Base-by-base conservation (phyloP, 1,140 invertebrate species). In the Choristoneura fumiferana region DNA sequence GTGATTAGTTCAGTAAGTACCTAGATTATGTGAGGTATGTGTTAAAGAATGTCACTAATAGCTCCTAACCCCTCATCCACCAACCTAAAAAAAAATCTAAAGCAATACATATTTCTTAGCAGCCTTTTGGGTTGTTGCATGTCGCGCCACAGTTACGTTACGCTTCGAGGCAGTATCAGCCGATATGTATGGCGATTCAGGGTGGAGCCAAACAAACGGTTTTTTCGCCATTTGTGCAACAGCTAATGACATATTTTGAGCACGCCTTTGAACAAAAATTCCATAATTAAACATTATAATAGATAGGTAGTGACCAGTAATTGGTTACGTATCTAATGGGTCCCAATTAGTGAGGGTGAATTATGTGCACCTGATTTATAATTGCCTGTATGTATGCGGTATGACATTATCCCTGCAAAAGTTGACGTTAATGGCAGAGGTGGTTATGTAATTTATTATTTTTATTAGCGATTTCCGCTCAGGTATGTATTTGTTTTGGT, bases 221-320 rank as follows among this genome's bases (percentile, higher is more conserved):
- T 75, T 75, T 73, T 70, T 54, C 56, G 43, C 62, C 34, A 61
- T 65, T 66, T 63, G 62, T 62, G 56, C 69, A 71, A 71, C 58
- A 73, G 65, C 68, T 71, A 67, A 73, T 65, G 61, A 62, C 72
- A 54, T 49, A 56, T 57, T 65, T 63, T 60, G 53, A 58, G 33
- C 67, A 63, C 68, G 62, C 67, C 71, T 63, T 66, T 61, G 53
- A 64, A 62, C 38, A 60, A 59, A 45, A 65, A 63, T 35, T 17
- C 34, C 40, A 52, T 64, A 60, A 72, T 65, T 69, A 64, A 63
- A 69, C 60, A 54, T 18, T 12, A 54, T 54, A 35, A 35, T 34
- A 54, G 34, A 54, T 54, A 49, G 18, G 43, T 33, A 49, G 17
- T 17, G 22, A 17, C 17, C 43, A 33, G 18, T 49, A 49, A 49